Percentiles rank a stretch among this genome's conserved stretches.
phyloP scores from a whole-genome alignment of 2,797 vertebrate species.

The Acipenser oxyrinchus region DNA sequence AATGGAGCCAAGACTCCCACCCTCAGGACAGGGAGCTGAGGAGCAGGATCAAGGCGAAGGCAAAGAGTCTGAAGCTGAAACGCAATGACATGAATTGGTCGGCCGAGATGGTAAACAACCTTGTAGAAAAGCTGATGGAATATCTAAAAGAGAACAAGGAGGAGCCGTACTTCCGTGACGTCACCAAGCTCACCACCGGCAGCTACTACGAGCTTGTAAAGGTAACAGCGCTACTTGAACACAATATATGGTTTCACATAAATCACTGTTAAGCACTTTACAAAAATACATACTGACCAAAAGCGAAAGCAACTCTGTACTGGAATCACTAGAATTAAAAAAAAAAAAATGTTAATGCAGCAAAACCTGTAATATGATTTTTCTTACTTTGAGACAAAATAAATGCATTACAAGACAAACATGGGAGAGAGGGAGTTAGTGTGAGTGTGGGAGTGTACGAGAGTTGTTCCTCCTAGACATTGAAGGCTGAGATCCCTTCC shows the following conservation, averaged over 20 bases:
- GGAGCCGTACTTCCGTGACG: slow-evolving; percentile 41
- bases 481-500: background rate
- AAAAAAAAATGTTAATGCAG: too few species aligned
- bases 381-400: too few species aligned
- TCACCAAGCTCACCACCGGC: slow-evolving; percentile 43
- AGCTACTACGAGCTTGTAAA: slow-evolving; percentile 58
- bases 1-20: background rate
- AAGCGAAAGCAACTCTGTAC: too few species aligned
- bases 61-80: slow-evolving; percentile 32
- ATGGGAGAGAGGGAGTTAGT: too few species aligned
- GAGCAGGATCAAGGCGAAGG: slow-evolving; percentile 24
- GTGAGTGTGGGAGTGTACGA: background rate
- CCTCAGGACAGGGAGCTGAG: slow-evolving; percentile 17
- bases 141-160: slow-evolving; percentile 42
- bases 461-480: background rate
- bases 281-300: background rate
- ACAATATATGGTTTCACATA: too few species aligned
- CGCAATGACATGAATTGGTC: slow-evolving; percentile 27
- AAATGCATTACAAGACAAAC: too few species aligned
- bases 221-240: slow-evolving; percentile 26
- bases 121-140: slow-evolving; percentile 41
- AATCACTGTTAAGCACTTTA: too few species aligned
- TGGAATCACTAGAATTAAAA: too few species aligned
- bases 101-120: slow-evolving; percentile 42
- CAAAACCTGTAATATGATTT: too few species aligned